Conservation (phyloP, 2,797 vertebrate species). For the Sebastes iracundus region DNA sequence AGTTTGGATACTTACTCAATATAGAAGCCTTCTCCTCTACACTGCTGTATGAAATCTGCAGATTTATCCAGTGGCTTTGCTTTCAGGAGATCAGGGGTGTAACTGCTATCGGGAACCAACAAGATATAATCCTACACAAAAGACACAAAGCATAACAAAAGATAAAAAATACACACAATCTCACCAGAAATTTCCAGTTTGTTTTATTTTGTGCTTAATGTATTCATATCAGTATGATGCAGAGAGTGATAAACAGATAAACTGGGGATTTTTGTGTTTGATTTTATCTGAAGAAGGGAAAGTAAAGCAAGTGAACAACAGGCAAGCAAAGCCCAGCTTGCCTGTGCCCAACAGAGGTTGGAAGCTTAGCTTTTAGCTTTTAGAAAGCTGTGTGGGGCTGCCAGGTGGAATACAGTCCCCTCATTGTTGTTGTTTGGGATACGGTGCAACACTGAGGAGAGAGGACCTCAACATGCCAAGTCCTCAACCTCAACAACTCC, state of each 20-base stretch:
- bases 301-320: constrained; percentile 16
- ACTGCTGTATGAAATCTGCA: constrained; percentile 87
- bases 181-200: not conserved
- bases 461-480: constrained; percentile 45
- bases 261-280: not conserved
- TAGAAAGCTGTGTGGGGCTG: constrained; percentile 47
- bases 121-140: constrained; percentile 88
- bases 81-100: constrained; percentile 85
- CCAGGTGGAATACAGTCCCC: constrained; percentile 63
- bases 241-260: constrained; percentile 1
- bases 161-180: constrained; percentile 8
- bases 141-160: constrained; percentile 46
- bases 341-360: not conserved
- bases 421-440: constrained; percentile 64
- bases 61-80: constrained; percentile 88
- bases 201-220: not conserved
- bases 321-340: constrained; percentile 15
- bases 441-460: constrained; percentile 44
- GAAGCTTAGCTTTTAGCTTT: constrained; percentile 34
- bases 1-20: constrained; percentile 85
- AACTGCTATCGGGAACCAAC: constrained; percentile 86
- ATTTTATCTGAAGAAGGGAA: constrained; percentile 2
- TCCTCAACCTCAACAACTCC: constrained; percentile 26
- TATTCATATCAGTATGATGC: not conserved
- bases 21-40: constrained; percentile 89